phyloP scores from a whole-genome alignment of 2,113 vertebrate genomes.

The Limanda limanda region DNA sequence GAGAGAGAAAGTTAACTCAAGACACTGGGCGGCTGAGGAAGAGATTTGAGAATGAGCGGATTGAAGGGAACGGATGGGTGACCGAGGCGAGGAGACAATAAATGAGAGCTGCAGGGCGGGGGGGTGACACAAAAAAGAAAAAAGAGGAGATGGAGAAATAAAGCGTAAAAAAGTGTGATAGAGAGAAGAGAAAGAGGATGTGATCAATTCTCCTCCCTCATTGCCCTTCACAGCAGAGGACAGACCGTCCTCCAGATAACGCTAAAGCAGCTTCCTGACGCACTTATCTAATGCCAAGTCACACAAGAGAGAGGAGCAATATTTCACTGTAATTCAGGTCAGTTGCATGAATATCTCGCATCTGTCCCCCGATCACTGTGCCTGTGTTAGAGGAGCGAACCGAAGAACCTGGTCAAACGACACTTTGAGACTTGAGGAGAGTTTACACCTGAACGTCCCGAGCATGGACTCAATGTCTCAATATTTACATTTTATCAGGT shows the following conservation, averaged over 20 bases:
- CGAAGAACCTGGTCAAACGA: not conserved
- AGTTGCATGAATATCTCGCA: conserved; percentile 43
- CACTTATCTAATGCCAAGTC: conserved; percentile 73
- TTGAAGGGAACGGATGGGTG: conserved; percentile 37
- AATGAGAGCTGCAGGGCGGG: conserved; percentile 41
- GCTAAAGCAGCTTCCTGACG: conserved; percentile 51
- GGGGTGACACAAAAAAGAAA: conserved; percentile 28
- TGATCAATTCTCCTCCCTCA: conserved; percentile 63
- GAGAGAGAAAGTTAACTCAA: conserved; percentile 7
- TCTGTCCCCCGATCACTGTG: not conserved
- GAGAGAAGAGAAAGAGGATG: conserved; percentile 38
- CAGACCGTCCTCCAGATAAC: conserved; percentile 65
- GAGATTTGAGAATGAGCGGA: conserved; percentile 7
- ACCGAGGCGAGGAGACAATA: conserved; percentile 33
- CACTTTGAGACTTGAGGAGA: not conserved
- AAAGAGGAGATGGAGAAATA: conserved; percentile 33
- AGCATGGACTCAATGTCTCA: not conserved
- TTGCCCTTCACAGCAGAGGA: conserved; percentile 68
- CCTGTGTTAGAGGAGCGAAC: no score
- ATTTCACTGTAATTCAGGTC: conserved; percentile 73
- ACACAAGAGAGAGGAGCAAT: conserved; percentile 60
- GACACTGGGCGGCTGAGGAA: not conserved
- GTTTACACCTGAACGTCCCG: not conserved
- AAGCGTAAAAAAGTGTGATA: conserved; percentile 20
- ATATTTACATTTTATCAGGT: no score